Evolutionary conservation across 2,888 invertebrate genomes (phyloP), one percentile per base, ranked within the genome.

Genomic region (Bedellia somnulentella): DNA sequence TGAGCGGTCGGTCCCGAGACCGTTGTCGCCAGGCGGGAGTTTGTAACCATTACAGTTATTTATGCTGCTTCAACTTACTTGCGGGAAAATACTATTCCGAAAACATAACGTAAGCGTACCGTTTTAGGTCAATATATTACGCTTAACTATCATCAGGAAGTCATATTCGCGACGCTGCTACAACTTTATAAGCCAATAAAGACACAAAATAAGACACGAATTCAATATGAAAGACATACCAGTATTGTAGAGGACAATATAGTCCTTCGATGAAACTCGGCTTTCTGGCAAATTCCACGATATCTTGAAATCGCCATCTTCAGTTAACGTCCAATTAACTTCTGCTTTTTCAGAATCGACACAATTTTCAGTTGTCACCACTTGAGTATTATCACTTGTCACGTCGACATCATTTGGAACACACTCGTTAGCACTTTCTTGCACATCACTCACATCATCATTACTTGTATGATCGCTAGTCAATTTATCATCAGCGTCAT

Each of bases 161-260:
- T n/a, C n/a, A n/a, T n/a, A n/a, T n/a, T n/a, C n/a, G n/a, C n/a
- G n/a, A n/a, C n/a, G n/a, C n/a, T n/a, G n/a, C n/a, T n/a, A n/a
- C n/a, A n/a, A n/a, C n/a, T n/a, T n/a, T n/a, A n/a, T n/a, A n/a
- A n/a, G n/a, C n/a, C n/a, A n/a, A n/a, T n/a, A n/a, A n/a, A n/a
- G n/a, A n/a, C n/a, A n/a, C n/a, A n/a, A n/a, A n/a, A n/a, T n/a
- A n/a, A n/a, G n/a, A n/a, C n/a, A n/a, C n/a, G n/a, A n/a, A n/a
- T n/a, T n/a, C n/a, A n/a, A 5, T 18, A 18, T 18, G 5, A 5
- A 8, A 25, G 3, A 53, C 78, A 67, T 46, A 82, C 82, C 81
- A 66, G 60, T 51, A 46, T 56, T 67, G 49, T 76, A 80, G 39
- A 82, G 51, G 28, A 75, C 79, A 44, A 82, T 62, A 53, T 77